Percentiles rank a stretch among this genome's conserved stretches.
Evolutionary conservation across 2,797 vertebrate species (phyloP).

Genomic region (Anniella stebbinsi): DNA sequence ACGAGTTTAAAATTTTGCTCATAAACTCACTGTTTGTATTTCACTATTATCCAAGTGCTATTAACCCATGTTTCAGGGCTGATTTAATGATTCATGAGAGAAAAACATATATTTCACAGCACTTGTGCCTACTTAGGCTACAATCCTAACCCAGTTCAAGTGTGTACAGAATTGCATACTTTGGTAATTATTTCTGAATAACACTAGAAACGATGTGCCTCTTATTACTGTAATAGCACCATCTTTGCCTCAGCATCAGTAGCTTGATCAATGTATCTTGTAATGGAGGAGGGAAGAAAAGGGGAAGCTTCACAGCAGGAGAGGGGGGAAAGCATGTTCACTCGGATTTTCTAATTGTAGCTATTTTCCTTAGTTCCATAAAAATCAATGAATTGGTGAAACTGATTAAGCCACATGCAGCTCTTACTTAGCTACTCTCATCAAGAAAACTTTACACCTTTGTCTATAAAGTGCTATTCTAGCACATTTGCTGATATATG

Average conservation of each 20-base stretch:
- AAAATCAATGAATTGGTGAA: conserved; percentile 34
- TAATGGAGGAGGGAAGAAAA: not conserved
- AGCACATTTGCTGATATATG: not conserved
- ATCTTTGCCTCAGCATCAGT: not conserved
- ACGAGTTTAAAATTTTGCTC: not conserved
- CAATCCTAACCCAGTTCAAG: conserved; percentile 3
- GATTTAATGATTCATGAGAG: not conserved
- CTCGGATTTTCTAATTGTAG: conserved; percentile 4
- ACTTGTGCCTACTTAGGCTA: not conserved
- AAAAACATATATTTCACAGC: not conserved
- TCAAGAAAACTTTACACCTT: not conserved
- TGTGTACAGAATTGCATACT: not conserved
- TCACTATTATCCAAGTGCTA: not conserved
- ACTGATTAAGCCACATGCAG: conserved; percentile 19
- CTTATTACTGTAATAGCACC: not conserved
- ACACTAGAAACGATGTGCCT: not conserved
- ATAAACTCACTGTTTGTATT: not conserved
- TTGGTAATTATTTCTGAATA: not conserved
- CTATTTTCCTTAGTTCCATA: not conserved
- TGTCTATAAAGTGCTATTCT: conserved; percentile 8
- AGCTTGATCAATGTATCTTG: not conserved
- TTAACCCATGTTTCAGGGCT: not conserved
- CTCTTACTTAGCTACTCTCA: not conserved
- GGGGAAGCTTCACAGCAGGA: not conserved
- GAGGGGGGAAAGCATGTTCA: not conserved